These are phyloP conservation scores for Polydrusus tereticollis DNA, from an alignment of 2,888 invertebrate genomes.

Conservation along the genomic window DNA sequence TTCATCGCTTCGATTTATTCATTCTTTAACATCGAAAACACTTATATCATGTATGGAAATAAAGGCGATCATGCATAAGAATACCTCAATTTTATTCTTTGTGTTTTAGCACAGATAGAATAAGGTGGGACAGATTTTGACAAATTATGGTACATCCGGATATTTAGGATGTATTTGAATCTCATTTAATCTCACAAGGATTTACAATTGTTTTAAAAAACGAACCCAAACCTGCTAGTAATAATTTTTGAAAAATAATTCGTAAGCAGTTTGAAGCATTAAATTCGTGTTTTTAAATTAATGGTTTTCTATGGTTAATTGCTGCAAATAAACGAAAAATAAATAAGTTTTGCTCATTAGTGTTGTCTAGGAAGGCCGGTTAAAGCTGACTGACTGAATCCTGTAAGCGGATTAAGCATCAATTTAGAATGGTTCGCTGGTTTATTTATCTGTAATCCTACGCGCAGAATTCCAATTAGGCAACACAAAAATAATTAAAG, in stretches of 20 bases:
- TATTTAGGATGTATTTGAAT: no score
- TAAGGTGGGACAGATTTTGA: no score
- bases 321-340: conserved; percentile 17
- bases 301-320: background rate
- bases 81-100: no score
- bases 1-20: background rate
- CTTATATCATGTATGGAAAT: background rate
- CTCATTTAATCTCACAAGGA: no score
- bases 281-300: background rate
- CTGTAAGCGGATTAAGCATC: conserved; percentile 54
- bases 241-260: no score
- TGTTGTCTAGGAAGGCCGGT: conserved; percentile 42
- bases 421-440: conserved; percentile 54
- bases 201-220: no score
- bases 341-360: conserved; percentile 51
- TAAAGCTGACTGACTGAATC: conserved; percentile 50
- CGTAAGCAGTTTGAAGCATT: no score
- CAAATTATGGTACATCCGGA: no score
- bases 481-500: conserved; percentile 46
- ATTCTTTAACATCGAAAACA: background rate
- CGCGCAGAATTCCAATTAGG: conserved; percentile 43
- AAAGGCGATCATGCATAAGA: background rate
- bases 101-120: no score
- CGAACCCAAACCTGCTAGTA: no score
- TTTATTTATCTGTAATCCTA: conserved; percentile 53